These are phyloP conservation scores for fruit fly (Drosophila melanogaster) DNA, from an alignment of 1,140 invertebrate species.

Conservation along the genomic window Release_6_plus_ISO1_MT NT_033777.3:18872001-18872500, in stretches of 20 bases:
- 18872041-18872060: too few relatives aligned
- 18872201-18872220: too few relatives aligned
- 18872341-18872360: constrained; percentile 70
- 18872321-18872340: constrained; percentile 66
- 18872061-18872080: too few relatives aligned
- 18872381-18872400: not conserved
- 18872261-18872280: constrained; percentile 49
- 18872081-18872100: too few relatives aligned
- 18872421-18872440: not conserved
- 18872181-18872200: too few relatives aligned
- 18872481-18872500: constrained; percentile 56
- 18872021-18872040: too few relatives aligned
- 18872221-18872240: not conserved
- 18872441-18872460: not conserved
- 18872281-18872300: constrained; percentile 40
- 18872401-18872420: not conserved
- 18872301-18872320: constrained; percentile 30
- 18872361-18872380: constrained; percentile 12
- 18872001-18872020: too few relatives aligned
- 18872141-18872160: too few relatives aligned
- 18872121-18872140: too few relatives aligned
- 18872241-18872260: constrained; percentile 17
- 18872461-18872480: constrained; percentile 42
- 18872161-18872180: too few relatives aligned
- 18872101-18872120: too few relatives aligned